Base-by-base conservation (phyloP, 2,113 vertebrate species). In the Tringa solitaria region DNA sequence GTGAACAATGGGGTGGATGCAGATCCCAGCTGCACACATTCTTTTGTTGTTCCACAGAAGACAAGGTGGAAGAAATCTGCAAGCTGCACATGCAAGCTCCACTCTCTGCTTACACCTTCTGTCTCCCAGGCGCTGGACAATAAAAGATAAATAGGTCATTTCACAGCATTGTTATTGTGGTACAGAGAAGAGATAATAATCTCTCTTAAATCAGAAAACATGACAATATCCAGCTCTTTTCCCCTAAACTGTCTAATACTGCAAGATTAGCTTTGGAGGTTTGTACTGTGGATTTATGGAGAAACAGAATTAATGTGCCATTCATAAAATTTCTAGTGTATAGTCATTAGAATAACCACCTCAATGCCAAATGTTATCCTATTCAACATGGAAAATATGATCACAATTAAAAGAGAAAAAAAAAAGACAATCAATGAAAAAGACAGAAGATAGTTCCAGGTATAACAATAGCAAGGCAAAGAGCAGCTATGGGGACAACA, bases 301-400 rank as follows among this genome's bases (percentile, higher is more conserved):
- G 85, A 94, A 90, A 80, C 8, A 89, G 46, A 88, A 96, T 92
- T 94, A 96, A 89, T 88, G 87, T 87, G 61, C 33, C 72, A 83
- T 91, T 80, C 33, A 53, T 46, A 82, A 78, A 88, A 89, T 80
- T 89, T 78, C 78, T 51, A 57, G 54, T 26, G n/a, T 50, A 35
- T 74, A 78, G 33, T 61, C 21, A 41, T 50, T 79, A 89, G 45
- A 90, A 57, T 84, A 88, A 48, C 50, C n/a, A 77, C 61, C 13
- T 23, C 6, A 93, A 33, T 70, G 67, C 20, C 37, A 91, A 93
- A 84, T 35, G 9, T 57, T 69, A 26, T 53, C 9, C 32, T 65
- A 48, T 41, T 95, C 18, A 86, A 70, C 32, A 35, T 35, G 16
- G 43, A 17, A 90, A 88, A 91, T 86, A 70, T 6, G 14, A 46